Conservation (phyloP, 2,797 vertebrate genomes). For the Malurus splendens region DNA sequence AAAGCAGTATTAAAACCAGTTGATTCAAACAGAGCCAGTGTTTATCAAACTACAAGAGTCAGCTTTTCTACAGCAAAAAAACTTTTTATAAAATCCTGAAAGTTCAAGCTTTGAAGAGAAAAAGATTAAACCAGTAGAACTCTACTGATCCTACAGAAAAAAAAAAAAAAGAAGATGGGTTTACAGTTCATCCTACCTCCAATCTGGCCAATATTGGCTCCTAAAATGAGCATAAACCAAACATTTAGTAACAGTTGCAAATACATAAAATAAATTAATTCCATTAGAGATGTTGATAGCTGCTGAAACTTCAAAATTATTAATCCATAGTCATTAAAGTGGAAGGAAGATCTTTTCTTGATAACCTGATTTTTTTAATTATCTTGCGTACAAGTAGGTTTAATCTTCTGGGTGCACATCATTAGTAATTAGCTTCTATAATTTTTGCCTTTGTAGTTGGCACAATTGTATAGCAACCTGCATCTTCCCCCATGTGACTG, state of each 20-base stretch:
- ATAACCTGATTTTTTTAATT: neutral
- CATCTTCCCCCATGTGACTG: neutral
- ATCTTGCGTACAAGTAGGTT: neutral
- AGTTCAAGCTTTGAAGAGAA: neutral
- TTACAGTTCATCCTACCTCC: neutral
- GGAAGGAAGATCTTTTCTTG: neutral
- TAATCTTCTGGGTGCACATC: neutral
- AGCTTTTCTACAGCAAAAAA: neutral
- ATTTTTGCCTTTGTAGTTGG: neutral
- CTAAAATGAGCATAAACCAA: neutral
- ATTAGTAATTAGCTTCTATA: neutral
- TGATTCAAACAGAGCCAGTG: neutral
- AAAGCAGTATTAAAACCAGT: neutral
- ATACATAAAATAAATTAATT: neutral
- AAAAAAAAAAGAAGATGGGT: accelerated
- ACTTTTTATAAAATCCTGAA: neutral
- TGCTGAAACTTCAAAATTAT: neutral
- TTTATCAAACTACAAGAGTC: neutral
- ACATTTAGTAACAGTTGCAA: neutral
- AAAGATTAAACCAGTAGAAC: neutral
- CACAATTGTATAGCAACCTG: neutral
- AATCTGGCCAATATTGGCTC: neutral
- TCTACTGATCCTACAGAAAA: neutral
- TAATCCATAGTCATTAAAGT: neutral
- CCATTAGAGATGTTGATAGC: neutral